Conservation (phyloP, 2,113 vertebrate genomes). For the Leucosticte australis region DNA sequence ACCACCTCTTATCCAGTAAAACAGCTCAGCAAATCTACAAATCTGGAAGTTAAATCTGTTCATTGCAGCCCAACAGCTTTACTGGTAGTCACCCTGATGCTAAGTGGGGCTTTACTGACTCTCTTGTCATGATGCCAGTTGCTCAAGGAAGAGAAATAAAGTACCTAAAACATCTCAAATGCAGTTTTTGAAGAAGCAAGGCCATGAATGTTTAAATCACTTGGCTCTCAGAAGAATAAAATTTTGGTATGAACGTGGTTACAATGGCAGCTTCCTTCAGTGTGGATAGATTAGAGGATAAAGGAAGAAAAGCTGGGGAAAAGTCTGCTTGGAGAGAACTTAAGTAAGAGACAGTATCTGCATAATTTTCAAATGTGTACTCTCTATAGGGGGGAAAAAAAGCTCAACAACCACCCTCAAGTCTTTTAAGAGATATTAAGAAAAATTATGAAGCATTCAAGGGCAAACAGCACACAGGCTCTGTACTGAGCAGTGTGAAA, state of each 20-base stretch:
- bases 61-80: neutral
- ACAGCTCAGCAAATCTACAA: neutral
- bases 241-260: neutral
- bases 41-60: neutral
- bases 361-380: neutral
- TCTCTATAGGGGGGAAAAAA: neutral
- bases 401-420: fast-evolving
- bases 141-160: neutral
- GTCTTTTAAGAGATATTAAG: neutral
- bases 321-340: neutral
- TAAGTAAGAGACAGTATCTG: neutral
- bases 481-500: neutral
- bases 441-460: neutral
- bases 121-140: neutral
- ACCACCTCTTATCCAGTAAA: neutral
- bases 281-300: neutral
- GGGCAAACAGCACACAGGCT: neutral
- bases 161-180: neutral
- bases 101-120: neutral
- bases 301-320: neutral
- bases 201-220: neutral
- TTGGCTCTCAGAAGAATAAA: neutral
- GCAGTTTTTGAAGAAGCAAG: neutral
- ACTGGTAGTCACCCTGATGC: neutral
- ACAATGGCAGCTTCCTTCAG: neutral